Conservation (phyloP, 2,797 vertebrate genomes). For the Triplophysa yarkandensis region DNA sequence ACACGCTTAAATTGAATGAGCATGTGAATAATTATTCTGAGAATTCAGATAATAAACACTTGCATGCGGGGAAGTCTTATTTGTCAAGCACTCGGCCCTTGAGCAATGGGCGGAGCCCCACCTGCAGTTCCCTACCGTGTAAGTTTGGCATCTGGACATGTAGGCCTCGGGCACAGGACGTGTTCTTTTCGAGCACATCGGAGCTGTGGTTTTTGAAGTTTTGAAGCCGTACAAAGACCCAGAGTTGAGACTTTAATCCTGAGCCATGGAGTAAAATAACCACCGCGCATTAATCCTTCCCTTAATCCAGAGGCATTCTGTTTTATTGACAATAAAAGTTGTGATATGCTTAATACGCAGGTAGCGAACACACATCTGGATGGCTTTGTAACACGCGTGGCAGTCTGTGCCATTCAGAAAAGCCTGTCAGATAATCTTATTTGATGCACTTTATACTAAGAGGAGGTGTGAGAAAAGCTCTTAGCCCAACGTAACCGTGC, state of each 20-base stretch:
- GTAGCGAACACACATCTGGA: constrained; percentile 57
- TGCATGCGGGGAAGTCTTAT: background rate
- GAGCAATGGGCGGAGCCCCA: constrained; percentile 9
- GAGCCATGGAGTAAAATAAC: constrained; percentile 55
- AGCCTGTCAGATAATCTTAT: constrained; percentile 58
- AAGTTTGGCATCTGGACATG: constrained; percentile 7
- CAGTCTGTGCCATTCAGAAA: constrained; percentile 54
- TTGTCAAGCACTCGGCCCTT: background rate
- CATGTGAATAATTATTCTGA: background rate
- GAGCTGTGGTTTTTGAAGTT: constrained; percentile 42
- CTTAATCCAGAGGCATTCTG: constrained; percentile 55
- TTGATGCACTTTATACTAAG: constrained; percentile 52
- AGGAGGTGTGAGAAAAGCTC: constrained; percentile 37
- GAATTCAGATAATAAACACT: background rate
- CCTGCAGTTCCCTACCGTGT: constrained; percentile 4
- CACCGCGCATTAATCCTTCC: constrained; percentile 56
- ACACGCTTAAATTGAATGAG: background rate
- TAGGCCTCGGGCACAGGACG: constrained; percentile 23
- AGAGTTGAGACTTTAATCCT: constrained; percentile 59
- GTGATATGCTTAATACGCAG: constrained; percentile 55
- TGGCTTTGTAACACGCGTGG: constrained; percentile 53
- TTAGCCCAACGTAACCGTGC: constrained; percentile 29
- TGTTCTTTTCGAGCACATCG: constrained; percentile 37
- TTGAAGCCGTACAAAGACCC: constrained; percentile 52
- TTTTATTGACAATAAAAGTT: constrained; percentile 55